These are phyloP conservation scores for Semnopithecus entellus DNA, from an alignment of 2,113 vertebrate species.

Conservation along the genomic window DNA sequence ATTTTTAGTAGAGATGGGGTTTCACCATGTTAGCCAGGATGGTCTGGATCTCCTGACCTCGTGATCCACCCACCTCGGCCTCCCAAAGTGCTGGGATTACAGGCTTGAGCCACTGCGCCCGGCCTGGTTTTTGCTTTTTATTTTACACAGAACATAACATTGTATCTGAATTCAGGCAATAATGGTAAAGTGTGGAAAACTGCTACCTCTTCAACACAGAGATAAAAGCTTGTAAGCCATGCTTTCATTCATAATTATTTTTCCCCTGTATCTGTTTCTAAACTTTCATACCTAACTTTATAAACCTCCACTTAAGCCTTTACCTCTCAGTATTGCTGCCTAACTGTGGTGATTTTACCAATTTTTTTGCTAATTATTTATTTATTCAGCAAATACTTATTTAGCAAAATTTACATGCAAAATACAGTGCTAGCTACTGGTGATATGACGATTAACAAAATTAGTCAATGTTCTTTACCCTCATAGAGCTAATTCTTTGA, in stretches of 20 bases:
- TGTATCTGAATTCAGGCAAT: not conserved
- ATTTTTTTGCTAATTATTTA: not conserved
- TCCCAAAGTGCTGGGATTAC: too few relatives aligned
- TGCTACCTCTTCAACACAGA: not conserved
- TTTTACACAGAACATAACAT: not conserved
- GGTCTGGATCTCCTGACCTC: too few relatives aligned
- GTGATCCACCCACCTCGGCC: too few relatives aligned
- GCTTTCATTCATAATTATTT: not conserved
- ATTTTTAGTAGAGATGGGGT: too few relatives aligned
- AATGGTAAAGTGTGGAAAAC: not conserved
- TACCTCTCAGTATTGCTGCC: not conserved
- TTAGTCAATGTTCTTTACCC: not conserved
- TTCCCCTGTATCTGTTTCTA: not conserved
- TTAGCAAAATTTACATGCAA: not conserved
- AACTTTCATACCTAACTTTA: not conserved
- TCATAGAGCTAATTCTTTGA: not conserved
- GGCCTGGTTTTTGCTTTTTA: not conserved
- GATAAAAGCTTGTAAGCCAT: not conserved
- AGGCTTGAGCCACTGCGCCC: too few relatives aligned
- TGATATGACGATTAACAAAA: not conserved
- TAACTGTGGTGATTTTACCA: not conserved
- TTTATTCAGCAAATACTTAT: not conserved
- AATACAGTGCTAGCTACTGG: not conserved
- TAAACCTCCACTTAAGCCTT: not conserved
- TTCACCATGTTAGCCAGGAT: too few relatives aligned